Evolutionary conservation across 2,888 invertebrate species (phyloP).

Genomic region (Acholoe squamosa): DNA sequence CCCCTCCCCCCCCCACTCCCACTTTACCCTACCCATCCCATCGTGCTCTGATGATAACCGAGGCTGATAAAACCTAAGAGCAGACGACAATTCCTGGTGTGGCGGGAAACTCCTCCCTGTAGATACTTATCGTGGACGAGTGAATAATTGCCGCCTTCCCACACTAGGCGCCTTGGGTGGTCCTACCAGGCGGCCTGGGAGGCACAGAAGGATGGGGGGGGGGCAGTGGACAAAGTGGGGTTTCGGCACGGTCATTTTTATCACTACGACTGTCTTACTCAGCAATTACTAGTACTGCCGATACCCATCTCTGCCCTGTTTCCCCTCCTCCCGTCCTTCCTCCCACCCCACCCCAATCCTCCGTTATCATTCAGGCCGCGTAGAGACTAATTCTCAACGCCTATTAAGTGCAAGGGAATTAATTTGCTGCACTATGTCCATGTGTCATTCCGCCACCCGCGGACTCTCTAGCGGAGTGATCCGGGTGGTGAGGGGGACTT

Average conservation of each 20-base stretch:
- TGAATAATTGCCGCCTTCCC: slow-evolving; percentile 42
- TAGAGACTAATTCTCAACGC: slow-evolving; percentile 45
- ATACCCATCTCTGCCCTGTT: slow-evolving; percentile 44
- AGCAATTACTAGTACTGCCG: slow-evolving; percentile 24
- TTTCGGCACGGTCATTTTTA: slow-evolving; percentile 59
- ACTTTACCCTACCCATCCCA: not conserved
- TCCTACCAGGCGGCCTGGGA: not conserved
- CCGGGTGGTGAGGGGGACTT: slow-evolving; percentile 40
- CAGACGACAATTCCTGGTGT: not conserved
- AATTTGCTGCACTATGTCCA: slow-evolving; percentile 45
- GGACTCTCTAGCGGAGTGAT: slow-evolving; percentile 7
- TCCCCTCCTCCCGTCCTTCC: not conserved
- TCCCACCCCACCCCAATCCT: not conserved
- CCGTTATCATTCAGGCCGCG: not conserved
- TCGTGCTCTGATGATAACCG: not conserved
- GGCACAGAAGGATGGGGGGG: too few species aligned
- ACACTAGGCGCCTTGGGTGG: slow-evolving; percentile 35
- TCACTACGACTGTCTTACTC: slow-evolving; percentile 45
- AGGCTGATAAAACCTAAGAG: not conserved
- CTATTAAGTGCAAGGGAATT: slow-evolving; percentile 53
- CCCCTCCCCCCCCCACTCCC: slow-evolving; percentile 12
- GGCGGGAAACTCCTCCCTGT: slow-evolving; percentile 3
- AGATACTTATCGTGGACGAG: not conserved
- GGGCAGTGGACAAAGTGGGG: slow-evolving; percentile 24
- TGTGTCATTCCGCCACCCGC: not conserved